Conservation (phyloP, 2,797 vertebrate genomes). For the Sorex maritimensis region DNA sequence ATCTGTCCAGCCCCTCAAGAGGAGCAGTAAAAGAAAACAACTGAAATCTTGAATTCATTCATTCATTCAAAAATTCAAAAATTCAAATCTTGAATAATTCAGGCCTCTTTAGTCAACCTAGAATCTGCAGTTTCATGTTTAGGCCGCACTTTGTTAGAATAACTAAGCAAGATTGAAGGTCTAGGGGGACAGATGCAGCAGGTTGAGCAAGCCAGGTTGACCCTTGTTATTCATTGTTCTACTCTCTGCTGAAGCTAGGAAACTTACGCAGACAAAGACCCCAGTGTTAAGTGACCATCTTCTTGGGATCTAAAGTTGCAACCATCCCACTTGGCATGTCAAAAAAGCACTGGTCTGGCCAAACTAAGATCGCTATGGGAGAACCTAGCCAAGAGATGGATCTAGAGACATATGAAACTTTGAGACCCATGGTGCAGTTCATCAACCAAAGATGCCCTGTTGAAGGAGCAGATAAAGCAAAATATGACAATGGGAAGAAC, state of each 20-base stretch:
- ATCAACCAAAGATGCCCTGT: neutral
- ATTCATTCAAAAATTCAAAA: neutral
- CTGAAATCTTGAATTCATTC: neutral
- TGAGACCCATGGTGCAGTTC: neutral
- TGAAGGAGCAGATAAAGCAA: neutral
- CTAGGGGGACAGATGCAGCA: accelerated
- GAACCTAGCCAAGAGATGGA: neutral
- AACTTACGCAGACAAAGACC: neutral
- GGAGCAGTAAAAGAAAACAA: neutral
- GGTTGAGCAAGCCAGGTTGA: neutral
- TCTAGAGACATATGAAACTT: neutral
- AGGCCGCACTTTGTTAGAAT: neutral
- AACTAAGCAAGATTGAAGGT: neutral
- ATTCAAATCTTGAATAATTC: no score
- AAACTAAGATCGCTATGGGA: accelerated
- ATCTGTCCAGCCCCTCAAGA: neutral
- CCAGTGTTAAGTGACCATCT: neutral
- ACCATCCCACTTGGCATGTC: neutral
- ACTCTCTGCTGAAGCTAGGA: neutral
- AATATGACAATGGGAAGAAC: neutral
- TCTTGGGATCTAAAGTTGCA: neutral
- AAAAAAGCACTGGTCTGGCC: neutral
- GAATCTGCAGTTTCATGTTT: neutral
- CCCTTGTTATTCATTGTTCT: neutral
- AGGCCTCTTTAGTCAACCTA: neutral